Conservation (phyloP, 2,888 invertebrate species). For the Fragum sueziense region DNA sequence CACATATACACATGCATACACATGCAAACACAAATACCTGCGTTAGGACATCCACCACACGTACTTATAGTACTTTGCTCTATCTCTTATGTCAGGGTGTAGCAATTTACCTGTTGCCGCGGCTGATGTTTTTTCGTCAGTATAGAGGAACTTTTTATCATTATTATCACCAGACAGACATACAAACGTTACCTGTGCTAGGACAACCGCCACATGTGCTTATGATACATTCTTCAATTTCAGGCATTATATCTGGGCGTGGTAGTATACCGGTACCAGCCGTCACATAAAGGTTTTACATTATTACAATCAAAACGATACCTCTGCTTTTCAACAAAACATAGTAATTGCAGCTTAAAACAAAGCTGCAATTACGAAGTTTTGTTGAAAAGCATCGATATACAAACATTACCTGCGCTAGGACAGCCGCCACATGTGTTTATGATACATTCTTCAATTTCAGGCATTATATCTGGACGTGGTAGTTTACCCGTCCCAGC, state of each 20-base stretch:
- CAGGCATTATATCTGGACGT: slow-evolving; percentile 52
- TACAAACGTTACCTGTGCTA: too few species aligned
- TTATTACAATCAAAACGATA: too few species aligned
- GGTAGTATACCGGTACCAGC: slow-evolving; percentile 28
- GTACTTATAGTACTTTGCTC: slow-evolving; percentile 56
- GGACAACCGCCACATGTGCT: slow-evolving; percentile 67
- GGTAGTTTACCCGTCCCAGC: slow-evolving; percentile 62
- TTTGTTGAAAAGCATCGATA: too few species aligned
- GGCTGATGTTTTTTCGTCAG: too few species aligned
- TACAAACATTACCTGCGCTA: slow-evolving; percentile 64
- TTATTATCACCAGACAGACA: too few species aligned
- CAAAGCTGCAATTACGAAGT: too few species aligned
- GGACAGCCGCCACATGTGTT: slow-evolving; percentile 67
- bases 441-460: slow-evolving; percentile 61
- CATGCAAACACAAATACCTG: too few species aligned
- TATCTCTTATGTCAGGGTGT: slow-evolving; percentile 57
- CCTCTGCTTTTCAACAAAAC: too few species aligned
- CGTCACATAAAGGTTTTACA: too few species aligned
- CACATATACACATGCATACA: too few species aligned
- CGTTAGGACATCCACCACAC: slow-evolving; percentile 68
- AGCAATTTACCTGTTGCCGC: slow-evolving; percentile 62
- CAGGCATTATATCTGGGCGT: slow-evolving; percentile 51
- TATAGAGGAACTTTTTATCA: too few species aligned
- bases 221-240: slow-evolving; percentile 61
- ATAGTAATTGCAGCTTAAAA: too few species aligned